Evolutionary conservation across 2,797 vertebrate genomes (phyloP), one percentile per base, ranked within the genome.

Genomic region (Megalops cyprinoides): DNA sequence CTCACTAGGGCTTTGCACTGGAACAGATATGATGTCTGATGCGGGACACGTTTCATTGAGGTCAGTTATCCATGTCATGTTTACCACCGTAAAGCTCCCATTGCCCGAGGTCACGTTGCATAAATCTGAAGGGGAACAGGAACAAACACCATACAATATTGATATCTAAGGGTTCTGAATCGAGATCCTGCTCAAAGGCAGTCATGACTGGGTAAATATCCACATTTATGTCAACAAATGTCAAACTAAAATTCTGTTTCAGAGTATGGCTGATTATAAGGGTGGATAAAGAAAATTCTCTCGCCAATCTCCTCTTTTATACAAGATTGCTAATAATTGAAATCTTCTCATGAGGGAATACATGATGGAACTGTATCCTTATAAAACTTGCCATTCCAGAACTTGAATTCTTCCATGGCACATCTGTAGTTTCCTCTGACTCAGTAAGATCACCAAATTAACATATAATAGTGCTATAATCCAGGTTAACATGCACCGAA

Each of bases 1-100:
- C 79, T 98, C 97, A 78, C 94, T 99, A n/a, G 94, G 95, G 87
- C 94, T 96, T 87, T 97, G 94, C 51, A 91, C 87, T 18, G 91
- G 75, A 42, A 80, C 80, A 76, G 83, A 89, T 81, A 82, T 74
- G 1, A 85, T 34, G 67, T 87, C 85, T 23, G 87, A 87, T 6
- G 88, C 88, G 18, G 89, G 48, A 84, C 96, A 97, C 0, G 93
- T 96, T 53, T 80, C 81, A 85, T 96, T 97, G 31, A 90, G 87
- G 81, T 15, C 69, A 0, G 34, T 0, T 46, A 92, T 25, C 69
- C 87, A 90, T 0, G 94, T 94, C 86, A 88, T 89, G 89, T 97
- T 97, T 20, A 85, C 77, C 46, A 67, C 51, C 76, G 91, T 37
- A 34, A 67, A 60, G 44, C 77, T 46, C 12, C 49, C 44, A 4